A percentile compares a stretch with the other conserved stretches of the same genome.
phyloP scores from a whole-genome alignment of 1,140 invertebrate genomes.

The Luehdorfia chinensis region DNA sequence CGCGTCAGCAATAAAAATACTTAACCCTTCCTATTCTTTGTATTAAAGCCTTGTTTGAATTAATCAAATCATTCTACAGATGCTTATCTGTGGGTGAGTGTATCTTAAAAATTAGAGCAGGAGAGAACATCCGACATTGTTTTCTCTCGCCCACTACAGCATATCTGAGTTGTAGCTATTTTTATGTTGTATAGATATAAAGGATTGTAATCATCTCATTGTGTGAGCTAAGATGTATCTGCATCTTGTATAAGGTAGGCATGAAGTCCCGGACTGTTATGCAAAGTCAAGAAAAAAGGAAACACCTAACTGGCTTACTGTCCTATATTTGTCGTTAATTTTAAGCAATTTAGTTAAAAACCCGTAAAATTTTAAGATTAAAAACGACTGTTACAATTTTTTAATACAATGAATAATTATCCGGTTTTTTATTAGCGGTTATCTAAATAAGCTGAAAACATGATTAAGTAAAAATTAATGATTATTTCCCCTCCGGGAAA shows the following conservation, averaged over 20 bases:
- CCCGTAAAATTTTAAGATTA: too few species aligned
- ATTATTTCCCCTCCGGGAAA: too few species aligned
- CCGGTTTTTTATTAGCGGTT: too few species aligned
- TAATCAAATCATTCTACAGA: slow-evolving; percentile 72
- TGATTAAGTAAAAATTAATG: too few species aligned
- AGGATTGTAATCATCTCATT: slow-evolving; percentile 74
- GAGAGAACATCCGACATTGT: slow-evolving; percentile 60
- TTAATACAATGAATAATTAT: too few species aligned
- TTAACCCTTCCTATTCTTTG: slow-evolving; percentile 62
- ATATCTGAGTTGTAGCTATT: slow-evolving; percentile 54
- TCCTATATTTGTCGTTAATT: too few species aligned
- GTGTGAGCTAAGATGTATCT: slow-evolving; percentile 65
- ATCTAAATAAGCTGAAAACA: too few species aligned
- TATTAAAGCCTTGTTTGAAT: slow-evolving; percentile 63
- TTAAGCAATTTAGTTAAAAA: too few species aligned
- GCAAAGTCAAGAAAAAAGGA: too few species aligned
- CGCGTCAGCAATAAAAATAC: slow-evolving; percentile 69
- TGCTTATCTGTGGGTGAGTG: slow-evolving; percentile 55
- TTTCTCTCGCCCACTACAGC: slow-evolving; percentile 68
- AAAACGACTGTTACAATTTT: too few species aligned
- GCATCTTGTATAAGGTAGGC: slow-evolving; percentile 21
- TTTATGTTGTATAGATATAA: slow-evolving; percentile 67
- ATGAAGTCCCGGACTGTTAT: slow-evolving; percentile 26
- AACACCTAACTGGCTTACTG: too few species aligned
- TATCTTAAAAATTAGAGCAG: slow-evolving; percentile 72